Conservation (phyloP, 2,888 invertebrate genomes). For the Ptilodon capucinus region DNA sequence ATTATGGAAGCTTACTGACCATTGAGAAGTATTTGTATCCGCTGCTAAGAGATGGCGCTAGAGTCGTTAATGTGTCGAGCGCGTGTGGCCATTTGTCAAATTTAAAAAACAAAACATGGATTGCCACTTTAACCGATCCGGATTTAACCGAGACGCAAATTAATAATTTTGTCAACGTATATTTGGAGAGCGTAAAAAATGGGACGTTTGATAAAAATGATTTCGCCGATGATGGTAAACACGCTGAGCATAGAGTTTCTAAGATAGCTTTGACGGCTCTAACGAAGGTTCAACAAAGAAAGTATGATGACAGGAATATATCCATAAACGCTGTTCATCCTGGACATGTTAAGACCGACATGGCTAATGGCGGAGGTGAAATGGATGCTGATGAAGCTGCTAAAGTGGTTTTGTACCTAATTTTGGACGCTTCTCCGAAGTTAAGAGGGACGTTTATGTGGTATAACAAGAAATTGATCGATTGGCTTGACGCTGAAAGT, state of each 20-base stretch:
- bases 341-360: conserved; percentile 65
- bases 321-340: conserved; percentile 71
- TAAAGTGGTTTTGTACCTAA: conserved; percentile 82
- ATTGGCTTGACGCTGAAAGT: conserved; percentile 80
- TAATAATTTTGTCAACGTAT: conserved; percentile 63
- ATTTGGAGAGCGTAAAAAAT: conserved; percentile 66
- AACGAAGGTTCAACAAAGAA: conserved; percentile 63
- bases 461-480: conserved; percentile 81
- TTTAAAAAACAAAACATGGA: conserved; percentile 63
- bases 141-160: conserved; percentile 61
- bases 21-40: conserved; percentile 84
- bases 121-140: conserved; percentile 46
- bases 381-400: conserved; percentile 83
- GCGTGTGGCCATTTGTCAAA: conserved; percentile 70
- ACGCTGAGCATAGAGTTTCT: conserved; percentile 71
- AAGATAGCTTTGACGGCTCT: conserved; percentile 69
- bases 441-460: conserved; percentile 87
- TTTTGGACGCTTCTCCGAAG: conserved; percentile 83
- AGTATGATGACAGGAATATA: conserved; percentile 57
- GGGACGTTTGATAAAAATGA: conserved; percentile 65
- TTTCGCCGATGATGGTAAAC: conserved; percentile 72
- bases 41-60: conserved; percentile 85
- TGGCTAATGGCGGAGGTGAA: conserved; percentile 78
- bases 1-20: conserved; percentile 62
- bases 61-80: conserved; percentile 88